A percentile compares a stretch with the other conserved stretches of the same genome.
phyloP scores from a whole-genome alignment of 2,797 vertebrate genomes.

The Triplophysa yarkandensis region DNA sequence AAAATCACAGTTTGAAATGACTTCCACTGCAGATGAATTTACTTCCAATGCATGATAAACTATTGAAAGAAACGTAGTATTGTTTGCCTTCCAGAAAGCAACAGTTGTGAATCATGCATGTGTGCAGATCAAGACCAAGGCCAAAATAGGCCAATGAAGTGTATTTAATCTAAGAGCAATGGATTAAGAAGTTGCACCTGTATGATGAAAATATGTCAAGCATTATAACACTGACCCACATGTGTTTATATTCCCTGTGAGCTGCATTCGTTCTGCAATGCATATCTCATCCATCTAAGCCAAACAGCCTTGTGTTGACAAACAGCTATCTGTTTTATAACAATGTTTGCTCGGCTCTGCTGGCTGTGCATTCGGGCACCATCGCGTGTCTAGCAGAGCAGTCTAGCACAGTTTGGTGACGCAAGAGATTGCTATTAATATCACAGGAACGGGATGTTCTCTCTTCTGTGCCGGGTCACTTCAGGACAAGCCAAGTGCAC shows the following conservation, averaged over 20 bases:
- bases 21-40: background rate
- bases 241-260: background rate
- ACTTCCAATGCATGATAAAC: background rate
- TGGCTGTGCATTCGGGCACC: slow-evolving; percentile 67
- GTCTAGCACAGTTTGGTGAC: slow-evolving; percentile 77
- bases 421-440: slow-evolving; percentile 84
- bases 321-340: slow-evolving; percentile 70
- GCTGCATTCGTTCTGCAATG: background rate
- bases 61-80: background rate
- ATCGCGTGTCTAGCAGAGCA: slow-evolving; percentile 76
- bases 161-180: background rate
- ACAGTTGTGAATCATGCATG: too few relatives aligned
- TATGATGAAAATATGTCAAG: background rate
- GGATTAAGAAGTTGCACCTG: background rate
- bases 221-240: background rate
- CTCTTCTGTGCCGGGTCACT: slow-evolving; percentile 73
- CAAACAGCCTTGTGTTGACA: slow-evolving; percentile 31
- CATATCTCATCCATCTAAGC: background rate
- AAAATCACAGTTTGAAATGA: too few relatives aligned
- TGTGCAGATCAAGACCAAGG: background rate
- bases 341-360: slow-evolving; percentile 66
- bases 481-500: slow-evolving; percentile 70
- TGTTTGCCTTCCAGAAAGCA: too few relatives aligned
- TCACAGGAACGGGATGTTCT: slow-evolving; percentile 80
- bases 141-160: background rate